phyloP scores from a whole-genome alignment of 1,140 invertebrate species.

The Trypoxylus dichotomus region DNA sequence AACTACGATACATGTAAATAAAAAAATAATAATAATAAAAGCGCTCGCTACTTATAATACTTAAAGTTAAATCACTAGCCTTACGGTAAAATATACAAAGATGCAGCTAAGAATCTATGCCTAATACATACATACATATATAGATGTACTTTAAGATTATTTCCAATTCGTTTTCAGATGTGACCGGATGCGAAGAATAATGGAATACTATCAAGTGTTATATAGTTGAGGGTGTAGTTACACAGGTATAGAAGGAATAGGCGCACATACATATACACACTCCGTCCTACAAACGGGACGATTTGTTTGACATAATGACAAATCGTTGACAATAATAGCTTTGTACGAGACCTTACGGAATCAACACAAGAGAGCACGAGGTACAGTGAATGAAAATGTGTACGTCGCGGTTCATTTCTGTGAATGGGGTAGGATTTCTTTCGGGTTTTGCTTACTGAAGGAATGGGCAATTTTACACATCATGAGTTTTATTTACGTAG shows the following conservation, averaged over 20 bases:
- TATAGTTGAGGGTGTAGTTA: neutral
- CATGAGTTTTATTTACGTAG: too few relatives aligned
- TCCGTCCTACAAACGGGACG: neutral
- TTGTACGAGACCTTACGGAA: neutral
- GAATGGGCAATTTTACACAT: neutral
- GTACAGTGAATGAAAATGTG: neutral
- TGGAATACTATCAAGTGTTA: constrained; percentile 18
- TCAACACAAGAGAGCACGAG: neutral
- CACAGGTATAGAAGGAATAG: neutral
- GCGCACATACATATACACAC: neutral
- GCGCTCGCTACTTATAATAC: too few relatives aligned
- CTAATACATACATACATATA: too few relatives aligned
- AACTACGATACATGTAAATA: too few relatives aligned
- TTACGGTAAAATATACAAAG: too few relatives aligned
- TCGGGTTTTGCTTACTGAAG: neutral
- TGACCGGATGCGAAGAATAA: constrained; percentile 10
- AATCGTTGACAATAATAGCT: constrained; percentile 14
- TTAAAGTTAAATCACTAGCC: too few relatives aligned
- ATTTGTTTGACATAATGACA: constrained; percentile 21
- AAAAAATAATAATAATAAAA: too few relatives aligned
- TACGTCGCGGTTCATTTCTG: neutral
- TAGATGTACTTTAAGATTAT: neutral
- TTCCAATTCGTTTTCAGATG: neutral
- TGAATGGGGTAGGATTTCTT: neutral
- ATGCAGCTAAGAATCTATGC: too few relatives aligned